phyloP scores from a whole-genome alignment of 2,113 vertebrate species.

The Rhinolophus sinicus region DNA sequence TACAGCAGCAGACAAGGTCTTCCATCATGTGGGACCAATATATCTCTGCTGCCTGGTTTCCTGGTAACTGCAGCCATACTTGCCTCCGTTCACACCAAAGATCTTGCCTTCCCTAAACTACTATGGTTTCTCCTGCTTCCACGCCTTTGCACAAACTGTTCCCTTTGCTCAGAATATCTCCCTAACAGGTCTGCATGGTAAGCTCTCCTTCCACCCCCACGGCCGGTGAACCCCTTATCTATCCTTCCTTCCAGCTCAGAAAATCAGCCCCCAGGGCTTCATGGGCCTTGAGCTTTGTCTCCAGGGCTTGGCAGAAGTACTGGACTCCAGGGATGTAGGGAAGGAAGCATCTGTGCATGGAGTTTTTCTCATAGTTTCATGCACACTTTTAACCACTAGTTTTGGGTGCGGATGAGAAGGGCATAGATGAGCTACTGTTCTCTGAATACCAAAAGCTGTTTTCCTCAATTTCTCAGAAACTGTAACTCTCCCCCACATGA shows the following conservation, averaged over 20 bases:
- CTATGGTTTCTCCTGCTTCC: slow-evolving; percentile 11
- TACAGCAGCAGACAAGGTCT: background rate
- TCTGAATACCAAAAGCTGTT: slow-evolving; percentile 28
- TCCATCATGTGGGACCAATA: background rate
- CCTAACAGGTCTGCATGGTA: background rate
- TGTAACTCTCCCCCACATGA: slow-evolving; percentile 5
- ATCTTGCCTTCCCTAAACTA: slow-evolving; percentile 22
- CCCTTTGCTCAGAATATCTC: slow-evolving; percentile 68
- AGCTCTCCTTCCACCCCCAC: slow-evolving; percentile 41
- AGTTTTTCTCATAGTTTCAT: background rate
- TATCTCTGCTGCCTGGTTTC: background rate
- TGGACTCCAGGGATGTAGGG: background rate
- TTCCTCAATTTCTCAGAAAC: slow-evolving; percentile 10
- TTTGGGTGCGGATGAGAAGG: background rate
- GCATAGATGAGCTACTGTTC: background rate
- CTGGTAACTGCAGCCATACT: background rate
- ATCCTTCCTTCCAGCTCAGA: background rate
- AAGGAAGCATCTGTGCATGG: background rate
- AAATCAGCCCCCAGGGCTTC: background rate
- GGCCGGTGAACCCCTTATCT: background rate
- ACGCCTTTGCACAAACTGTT: slow-evolving; percentile 77
- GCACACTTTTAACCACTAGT: background rate
- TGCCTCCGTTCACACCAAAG: background rate
- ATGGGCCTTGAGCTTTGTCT: background rate
- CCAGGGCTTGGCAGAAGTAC: background rate